Percentiles rank a stretch among this genome's conserved stretches.
phyloP scores from a whole-genome alignment of 2,797 vertebrate genomes.

The Telmatherina bonti region DNA sequence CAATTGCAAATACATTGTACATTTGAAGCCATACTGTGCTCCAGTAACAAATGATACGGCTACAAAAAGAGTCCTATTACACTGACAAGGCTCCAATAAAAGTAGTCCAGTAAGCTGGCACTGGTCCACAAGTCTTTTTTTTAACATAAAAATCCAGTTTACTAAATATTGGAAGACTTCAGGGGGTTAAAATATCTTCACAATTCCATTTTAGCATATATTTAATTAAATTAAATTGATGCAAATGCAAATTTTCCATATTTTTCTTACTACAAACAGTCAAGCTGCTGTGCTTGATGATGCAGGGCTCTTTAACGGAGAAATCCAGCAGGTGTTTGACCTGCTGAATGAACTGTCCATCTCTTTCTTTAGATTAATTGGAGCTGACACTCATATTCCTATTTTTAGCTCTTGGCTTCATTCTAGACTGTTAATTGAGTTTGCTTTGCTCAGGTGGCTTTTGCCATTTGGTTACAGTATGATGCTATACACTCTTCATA shows the following conservation, averaged over 20 bases:
- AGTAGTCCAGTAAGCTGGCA: too few species aligned
- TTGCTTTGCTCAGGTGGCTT: conserved; percentile 68
- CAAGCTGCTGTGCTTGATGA: background rate
- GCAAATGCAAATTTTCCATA: background rate
- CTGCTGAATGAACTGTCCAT: conserved; percentile 29
- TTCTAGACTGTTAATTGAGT: conserved; percentile 56
- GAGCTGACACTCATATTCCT: conserved; percentile 50
- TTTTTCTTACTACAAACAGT: background rate
- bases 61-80: too few species aligned
- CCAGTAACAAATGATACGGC: too few species aligned
- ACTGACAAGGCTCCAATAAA: too few species aligned
- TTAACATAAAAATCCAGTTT: too few species aligned
- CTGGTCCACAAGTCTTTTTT: too few species aligned
- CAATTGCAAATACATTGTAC: too few species aligned
- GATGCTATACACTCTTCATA: conserved; percentile 16
- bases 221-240: background rate
- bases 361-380: conserved; percentile 41
- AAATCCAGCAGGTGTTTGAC: conserved; percentile 56
- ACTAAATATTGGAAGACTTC: too few species aligned
- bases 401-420: conserved; percentile 56
- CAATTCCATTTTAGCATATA: background rate
- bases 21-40: too few species aligned
- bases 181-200: background rate
- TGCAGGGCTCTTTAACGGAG: background rate
- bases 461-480: conserved; percentile 32